Percentiles rank a stretch among this genome's conserved stretches.
Evolutionary conservation across 1,140 invertebrate genomes (phyloP).

Genomic region (Euura lappo): DNA sequence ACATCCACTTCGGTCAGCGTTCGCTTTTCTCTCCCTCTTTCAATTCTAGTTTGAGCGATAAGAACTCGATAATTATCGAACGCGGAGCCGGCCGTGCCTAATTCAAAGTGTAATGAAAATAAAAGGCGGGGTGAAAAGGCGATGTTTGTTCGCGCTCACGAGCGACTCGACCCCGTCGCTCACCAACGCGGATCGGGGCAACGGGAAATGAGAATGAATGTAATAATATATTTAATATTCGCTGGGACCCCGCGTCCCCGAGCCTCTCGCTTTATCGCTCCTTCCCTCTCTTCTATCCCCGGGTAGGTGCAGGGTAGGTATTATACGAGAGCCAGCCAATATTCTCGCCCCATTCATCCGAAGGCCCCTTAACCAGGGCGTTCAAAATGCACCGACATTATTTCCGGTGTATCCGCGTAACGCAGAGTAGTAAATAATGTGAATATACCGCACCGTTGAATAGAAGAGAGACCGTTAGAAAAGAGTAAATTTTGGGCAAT

Average conservation of each 20-base stretch:
- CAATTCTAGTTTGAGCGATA: too few relatives aligned
- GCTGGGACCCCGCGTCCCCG: slow-evolving; percentile 45
- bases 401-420: slow-evolving; percentile 34
- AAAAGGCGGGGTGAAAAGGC: neutral
- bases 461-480: too few relatives aligned
- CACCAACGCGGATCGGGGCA: slow-evolving; percentile 35
- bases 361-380: neutral
- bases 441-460: too few relatives aligned
- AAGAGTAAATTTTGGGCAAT: too few relatives aligned
- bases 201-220: slow-evolving; percentile 60
- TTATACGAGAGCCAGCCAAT: slow-evolving; percentile 57
- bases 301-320: slow-evolving; percentile 27
- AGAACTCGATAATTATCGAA: too few relatives aligned
- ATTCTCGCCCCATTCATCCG: slow-evolving; percentile 48
- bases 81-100: too few relatives aligned
- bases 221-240: slow-evolving; percentile 63
- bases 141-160: slow-evolving; percentile 28
- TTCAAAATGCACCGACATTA: slow-evolving; percentile 48
- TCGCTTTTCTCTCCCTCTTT: neutral
- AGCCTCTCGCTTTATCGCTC: slow-evolving; percentile 37
- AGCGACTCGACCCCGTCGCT: slow-evolving; percentile 26
- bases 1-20: neutral
- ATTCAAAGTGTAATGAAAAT: too few relatives aligned
- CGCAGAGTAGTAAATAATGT: neutral
- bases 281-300: neutral